Evolutionary conservation across 2,797 vertebrate genomes (phyloP).

Genomic region (Falco cherrug): DNA sequence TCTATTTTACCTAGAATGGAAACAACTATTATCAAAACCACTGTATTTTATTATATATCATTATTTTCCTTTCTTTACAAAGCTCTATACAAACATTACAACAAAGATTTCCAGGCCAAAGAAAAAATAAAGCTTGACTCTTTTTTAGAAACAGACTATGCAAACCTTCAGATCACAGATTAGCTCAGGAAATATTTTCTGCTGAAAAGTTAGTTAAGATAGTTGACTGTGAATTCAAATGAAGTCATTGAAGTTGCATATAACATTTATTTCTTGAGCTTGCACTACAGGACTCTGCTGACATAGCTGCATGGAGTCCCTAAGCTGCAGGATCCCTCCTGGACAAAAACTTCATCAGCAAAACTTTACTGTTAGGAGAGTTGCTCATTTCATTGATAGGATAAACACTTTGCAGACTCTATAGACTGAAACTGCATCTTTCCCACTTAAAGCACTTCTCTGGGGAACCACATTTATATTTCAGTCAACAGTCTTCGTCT

Average conservation of each 20-base stretch:
- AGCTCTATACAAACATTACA: neutral
- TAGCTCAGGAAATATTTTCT: neutral
- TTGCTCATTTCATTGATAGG: neutral
- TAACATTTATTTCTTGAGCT: neutral
- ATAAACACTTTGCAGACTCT: neutral
- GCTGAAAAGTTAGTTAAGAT: neutral
- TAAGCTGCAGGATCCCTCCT: neutral
- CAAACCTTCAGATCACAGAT: neutral
- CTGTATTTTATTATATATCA: neutral
- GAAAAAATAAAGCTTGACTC: neutral
- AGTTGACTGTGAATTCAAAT: neutral
- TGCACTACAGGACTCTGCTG: neutral
- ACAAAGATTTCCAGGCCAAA: neutral
- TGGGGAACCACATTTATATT: neutral
- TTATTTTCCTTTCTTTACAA: neutral
- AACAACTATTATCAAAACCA: neutral
- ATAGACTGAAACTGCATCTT: neutral
- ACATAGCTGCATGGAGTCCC: neutral
- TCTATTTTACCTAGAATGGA: constrained; percentile 5
- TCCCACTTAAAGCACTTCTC: neutral
- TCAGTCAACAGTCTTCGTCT: neutral
- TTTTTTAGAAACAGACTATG: neutral
- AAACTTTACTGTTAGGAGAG: neutral
- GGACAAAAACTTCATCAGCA: neutral
- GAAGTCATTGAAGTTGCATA: neutral